These are phyloP conservation scores for Himalopsyche japonica DNA, from an alignment of 2,888 invertebrate species.

Conservation along the genomic window DNA sequence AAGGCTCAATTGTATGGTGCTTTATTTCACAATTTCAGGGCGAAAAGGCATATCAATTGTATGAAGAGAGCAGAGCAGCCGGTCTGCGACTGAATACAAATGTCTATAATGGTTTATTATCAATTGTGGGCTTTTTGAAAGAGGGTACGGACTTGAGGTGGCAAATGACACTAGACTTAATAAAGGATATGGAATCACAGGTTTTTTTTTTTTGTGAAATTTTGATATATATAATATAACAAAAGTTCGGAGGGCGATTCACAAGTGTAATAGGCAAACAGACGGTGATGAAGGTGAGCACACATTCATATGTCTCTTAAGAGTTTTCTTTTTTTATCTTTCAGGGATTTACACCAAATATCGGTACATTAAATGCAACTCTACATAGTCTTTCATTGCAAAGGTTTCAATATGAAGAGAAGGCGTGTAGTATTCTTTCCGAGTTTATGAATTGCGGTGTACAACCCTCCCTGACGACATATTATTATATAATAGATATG, in stretches of 20 bases:
- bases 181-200: constrained; percentile 67
- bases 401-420: constrained; percentile 47
- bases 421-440: constrained; percentile 57
- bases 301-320: background rate
- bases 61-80: constrained; percentile 68
- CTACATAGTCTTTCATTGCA: constrained; percentile 55
- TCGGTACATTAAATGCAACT: constrained; percentile 68
- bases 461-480: constrained; percentile 74
- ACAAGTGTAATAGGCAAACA: too few relatives aligned
- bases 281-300: too few relatives aligned
- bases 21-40: constrained; percentile 49
- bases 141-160: constrained; percentile 69
- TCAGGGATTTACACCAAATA: constrained; percentile 61
- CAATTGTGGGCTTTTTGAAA: constrained; percentile 63
- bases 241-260: too few relatives aligned
- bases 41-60: constrained; percentile 66
- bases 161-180: constrained; percentile 63
- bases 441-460: constrained; percentile 71
- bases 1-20: background rate
- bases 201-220: constrained; percentile 42
- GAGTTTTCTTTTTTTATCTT: background rate
- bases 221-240: too few relatives aligned
- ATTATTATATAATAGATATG: constrained; percentile 70
- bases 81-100: constrained; percentile 65
- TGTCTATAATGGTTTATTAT: constrained; percentile 73